A percentile compares a stretch with the other conserved stretches of the same genome.
Conservation (phyloP, 2,888 invertebrate genomes). For the Conchocele bisecta region DNA sequence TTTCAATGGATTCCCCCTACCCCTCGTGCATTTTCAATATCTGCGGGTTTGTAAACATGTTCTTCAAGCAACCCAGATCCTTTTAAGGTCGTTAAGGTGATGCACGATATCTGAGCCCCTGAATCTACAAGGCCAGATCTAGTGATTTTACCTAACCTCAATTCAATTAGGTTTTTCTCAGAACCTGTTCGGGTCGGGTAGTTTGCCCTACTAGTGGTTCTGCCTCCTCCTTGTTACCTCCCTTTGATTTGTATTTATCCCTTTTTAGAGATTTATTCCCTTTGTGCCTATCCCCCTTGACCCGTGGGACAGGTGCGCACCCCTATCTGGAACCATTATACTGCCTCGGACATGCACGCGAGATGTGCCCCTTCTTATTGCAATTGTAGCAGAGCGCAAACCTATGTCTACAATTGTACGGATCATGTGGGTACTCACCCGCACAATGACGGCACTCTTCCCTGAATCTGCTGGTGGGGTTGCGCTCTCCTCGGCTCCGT, state of each 20-base stretch:
- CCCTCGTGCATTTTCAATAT: background rate
- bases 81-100: background rate
- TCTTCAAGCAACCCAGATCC: background rate
- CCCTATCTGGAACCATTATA: too few relatives aligned
- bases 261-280: background rate
- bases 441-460: too few relatives aligned
- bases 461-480: too few relatives aligned
- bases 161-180: background rate
- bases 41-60: background rate
- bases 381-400: too few relatives aligned
- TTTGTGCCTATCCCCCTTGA: constrained; percentile 1
- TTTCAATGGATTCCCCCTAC: background rate
- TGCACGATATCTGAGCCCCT: background rate
- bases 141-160: background rate
- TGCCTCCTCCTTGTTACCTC: background rate
- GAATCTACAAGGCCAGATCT: background rate
- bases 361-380: too few relatives aligned
- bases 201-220: too few relatives aligned
- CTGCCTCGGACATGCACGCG: too few relatives aligned
- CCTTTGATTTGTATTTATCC: background rate
- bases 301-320: background rate
- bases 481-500: too few relatives aligned
- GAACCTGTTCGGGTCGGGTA: too few relatives aligned
- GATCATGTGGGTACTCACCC: too few relatives aligned
- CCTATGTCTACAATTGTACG: too few relatives aligned